phyloP scores from a whole-genome alignment of 2,113 vertebrate genomes.

The Osmerus mordax region DNA sequence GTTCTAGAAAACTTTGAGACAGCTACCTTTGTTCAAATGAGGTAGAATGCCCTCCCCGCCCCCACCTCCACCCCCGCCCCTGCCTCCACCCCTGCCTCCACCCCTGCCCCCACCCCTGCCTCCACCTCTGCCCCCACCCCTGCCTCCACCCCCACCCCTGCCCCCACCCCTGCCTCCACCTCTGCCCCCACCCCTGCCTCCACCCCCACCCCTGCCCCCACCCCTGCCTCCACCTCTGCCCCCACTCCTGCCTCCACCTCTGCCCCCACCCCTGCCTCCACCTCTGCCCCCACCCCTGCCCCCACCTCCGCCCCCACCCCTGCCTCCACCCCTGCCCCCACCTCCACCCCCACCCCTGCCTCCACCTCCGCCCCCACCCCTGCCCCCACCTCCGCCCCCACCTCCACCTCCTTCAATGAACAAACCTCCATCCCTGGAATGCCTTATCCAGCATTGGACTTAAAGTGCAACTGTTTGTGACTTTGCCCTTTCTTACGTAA shows the following conservation, averaged over 20 bases:
- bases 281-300: background rate
- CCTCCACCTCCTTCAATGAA: background rate
- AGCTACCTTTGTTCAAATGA: conserved; percentile 14
- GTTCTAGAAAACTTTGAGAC: conserved; percentile 35
- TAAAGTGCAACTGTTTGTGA: conserved; percentile 34
- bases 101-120: background rate
- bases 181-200: too few species aligned
- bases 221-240: background rate
- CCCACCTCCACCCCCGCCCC: background rate
- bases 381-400: background rate
- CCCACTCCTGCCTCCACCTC: too few species aligned
- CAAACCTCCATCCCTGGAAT: conserved; percentile 49
- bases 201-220: background rate
- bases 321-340: background rate
- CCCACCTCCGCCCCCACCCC: too few species aligned
- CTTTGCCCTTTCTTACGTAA: conserved; percentile 35
- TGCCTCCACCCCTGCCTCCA: too few species aligned
- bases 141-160: background rate
- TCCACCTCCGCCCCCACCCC: too few species aligned
- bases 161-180: background rate
- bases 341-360: too few species aligned
- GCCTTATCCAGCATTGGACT: conserved; percentile 62
- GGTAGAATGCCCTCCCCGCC: background rate
- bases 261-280: too few species aligned
- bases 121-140: too few species aligned